Evolutionary conservation across 2,113 vertebrate genomes (phyloP), one percentile per base, ranked within the genome.

Genomic region (Peromyscus polionotus): DNA sequence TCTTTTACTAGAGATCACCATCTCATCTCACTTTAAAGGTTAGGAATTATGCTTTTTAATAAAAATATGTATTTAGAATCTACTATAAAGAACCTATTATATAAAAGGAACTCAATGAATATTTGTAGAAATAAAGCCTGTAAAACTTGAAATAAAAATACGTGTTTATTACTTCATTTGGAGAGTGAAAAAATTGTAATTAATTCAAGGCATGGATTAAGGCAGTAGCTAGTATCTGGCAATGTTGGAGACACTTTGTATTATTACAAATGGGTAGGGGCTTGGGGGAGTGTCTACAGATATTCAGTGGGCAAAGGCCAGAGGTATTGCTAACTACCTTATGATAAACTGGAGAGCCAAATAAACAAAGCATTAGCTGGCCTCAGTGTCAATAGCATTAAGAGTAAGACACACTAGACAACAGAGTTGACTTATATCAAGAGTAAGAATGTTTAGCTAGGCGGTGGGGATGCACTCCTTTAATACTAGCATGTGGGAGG

Each of bases 351-450:
- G 13, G 26, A 86, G n/a, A 93, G 26, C 75, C 70, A 22, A 22
- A 88, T 76, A 81, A 96, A 92, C n/a, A 95, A 96, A 70, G 33
- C 83, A 59, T 89, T 79, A 48, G 63, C 8, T 91, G 51, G 1
- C 13, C 26, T 39, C 42, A 51, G 75, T 86, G 13, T 80, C 48
- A 77, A 24, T 24, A 72, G 45, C 73, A 17, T 91, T 87, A 67
- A 77, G 45, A 42, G 20, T 80, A 68, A 86, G 51, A 76, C 72
- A 91, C 10, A 54, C 24, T 92, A 31, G 36, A 14, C 75, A 83
- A 92, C 63, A 75, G 26, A 87, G 75, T 48, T 14, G 72, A 54
- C 22, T 83, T 83, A 5, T 89, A 79, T 3, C 45, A 94, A 48
- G 31, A 79, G 93, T 57, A n/a, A 63, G 33, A 95, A 89, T 31